phyloP scores from a whole-genome alignment of 2,797 vertebrate species.

The Peromyscus melanophrys region DNA sequence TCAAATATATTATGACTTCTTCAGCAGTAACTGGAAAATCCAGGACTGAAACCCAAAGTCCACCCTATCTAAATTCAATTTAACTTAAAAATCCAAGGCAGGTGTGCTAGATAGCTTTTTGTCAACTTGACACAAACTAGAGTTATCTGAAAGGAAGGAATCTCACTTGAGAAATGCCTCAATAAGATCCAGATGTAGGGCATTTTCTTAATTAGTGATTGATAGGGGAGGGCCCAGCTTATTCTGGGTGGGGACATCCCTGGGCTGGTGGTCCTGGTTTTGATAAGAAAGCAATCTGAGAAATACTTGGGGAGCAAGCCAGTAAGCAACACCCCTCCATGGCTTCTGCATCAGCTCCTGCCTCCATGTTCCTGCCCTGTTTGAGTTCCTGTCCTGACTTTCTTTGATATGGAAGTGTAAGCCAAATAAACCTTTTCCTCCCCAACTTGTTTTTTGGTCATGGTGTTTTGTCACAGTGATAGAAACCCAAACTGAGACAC shows the following conservation, averaged over 20 bases:
- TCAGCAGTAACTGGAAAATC: conserved; percentile 27
- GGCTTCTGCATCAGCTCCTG: neutral
- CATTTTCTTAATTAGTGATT: neutral
- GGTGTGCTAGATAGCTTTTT: neutral
- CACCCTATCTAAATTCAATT: neutral
- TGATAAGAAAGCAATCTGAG: neutral
- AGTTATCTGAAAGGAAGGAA: neutral
- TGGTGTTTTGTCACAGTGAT: neutral
- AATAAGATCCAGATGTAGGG: neutral
- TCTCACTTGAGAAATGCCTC: neutral
- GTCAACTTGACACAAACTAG: neutral
- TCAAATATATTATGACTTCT: conserved; percentile 48
- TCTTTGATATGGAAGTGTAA: neutral
- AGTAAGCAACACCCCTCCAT: neutral
- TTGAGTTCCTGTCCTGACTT: neutral
- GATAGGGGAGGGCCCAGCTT: neutral
- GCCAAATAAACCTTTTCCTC: neutral
- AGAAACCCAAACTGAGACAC: neutral
- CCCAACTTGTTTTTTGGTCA: neutral
- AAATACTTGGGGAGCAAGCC: neutral
- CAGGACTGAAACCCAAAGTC: conserved; percentile 57
- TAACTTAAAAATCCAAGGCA: conserved; percentile 16
- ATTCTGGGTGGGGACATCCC: too few species aligned
- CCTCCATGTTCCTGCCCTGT: too few species aligned
- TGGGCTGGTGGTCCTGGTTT: neutral